These are phyloP conservation scores for Alosa sapidissima DNA, from an alignment of 2,797 vertebrate species.

Conservation along the genomic window DNA sequence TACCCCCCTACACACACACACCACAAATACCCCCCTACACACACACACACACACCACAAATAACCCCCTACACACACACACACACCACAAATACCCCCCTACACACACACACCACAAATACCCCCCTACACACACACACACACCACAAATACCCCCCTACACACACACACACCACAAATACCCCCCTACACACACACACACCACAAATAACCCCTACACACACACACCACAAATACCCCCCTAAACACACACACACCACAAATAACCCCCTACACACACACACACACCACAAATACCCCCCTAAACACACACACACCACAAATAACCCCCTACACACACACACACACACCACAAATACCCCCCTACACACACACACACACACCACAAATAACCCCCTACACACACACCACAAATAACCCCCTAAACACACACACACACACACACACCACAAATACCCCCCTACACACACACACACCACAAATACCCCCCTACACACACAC, in stretches of 20 bases:
- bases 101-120: background rate
- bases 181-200: background rate
- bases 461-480: background rate
- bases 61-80: background rate
- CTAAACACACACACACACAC: background rate
- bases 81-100: background rate
- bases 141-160: background rate
- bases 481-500: background rate
- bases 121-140: background rate
- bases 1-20: background rate
- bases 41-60: background rate
- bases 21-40: background rate
- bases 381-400: background rate
- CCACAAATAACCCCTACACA: background rate
- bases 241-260: background rate
- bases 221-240: background rate
- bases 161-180: background rate
- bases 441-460: too few species aligned
- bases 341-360: background rate
- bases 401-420: background rate
- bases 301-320: background rate
- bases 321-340: background rate
- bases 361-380: background rate
- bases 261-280: background rate
- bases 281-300: background rate